Conservation (phyloP, 2,113 vertebrate species). For the Cheilinus undulatus region DNA sequence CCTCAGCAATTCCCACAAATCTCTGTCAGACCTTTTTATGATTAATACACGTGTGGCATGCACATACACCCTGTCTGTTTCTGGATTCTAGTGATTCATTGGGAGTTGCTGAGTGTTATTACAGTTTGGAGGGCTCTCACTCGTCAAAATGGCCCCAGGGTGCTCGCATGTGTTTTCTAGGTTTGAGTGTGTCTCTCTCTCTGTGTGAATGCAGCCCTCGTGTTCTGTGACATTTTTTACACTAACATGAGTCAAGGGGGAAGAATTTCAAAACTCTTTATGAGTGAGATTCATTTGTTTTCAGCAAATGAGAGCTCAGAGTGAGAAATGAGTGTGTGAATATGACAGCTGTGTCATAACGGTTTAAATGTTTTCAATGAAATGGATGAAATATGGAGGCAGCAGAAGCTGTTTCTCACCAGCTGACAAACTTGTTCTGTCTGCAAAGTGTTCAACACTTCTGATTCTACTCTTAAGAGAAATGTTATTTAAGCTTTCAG, state of each 20-base stretch:
- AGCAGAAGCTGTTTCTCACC: slow-evolving; percentile 34
- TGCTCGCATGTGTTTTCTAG: slow-evolving; percentile 48
- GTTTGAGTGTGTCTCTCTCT: slow-evolving; percentile 40
- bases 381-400: slow-evolving; percentile 47
- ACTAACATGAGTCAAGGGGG: slow-evolving; percentile 60
- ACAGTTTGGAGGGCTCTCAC: slow-evolving; percentile 68
- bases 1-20: slow-evolving; percentile 68
- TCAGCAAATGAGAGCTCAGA: slow-evolving; percentile 6
- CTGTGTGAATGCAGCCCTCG: slow-evolving; percentile 30
- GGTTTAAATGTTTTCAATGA: slow-evolving; percentile 32
- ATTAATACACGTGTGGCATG: slow-evolving; percentile 53
- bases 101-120: slow-evolving; percentile 69
- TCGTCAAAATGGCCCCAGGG: slow-evolving; percentile 60
- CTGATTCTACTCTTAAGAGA: background rate
- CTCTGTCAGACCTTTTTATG: slow-evolving; percentile 45
- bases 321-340: slow-evolving; percentile 53
- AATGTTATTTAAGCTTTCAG: slow-evolving; percentile 17
- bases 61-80: slow-evolving; percentile 27
- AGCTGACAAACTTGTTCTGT: slow-evolving; percentile 2
- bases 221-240: slow-evolving; percentile 63
- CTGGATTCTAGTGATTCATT: slow-evolving; percentile 67
- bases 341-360: slow-evolving; percentile 14
- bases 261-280: slow-evolving; percentile 72
- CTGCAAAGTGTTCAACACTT: background rate
- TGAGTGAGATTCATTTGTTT: slow-evolving; percentile 61